phyloP scores from a whole-genome alignment of 2,113 vertebrate genomes.

The Datnioides undecimradiatus region DNA sequence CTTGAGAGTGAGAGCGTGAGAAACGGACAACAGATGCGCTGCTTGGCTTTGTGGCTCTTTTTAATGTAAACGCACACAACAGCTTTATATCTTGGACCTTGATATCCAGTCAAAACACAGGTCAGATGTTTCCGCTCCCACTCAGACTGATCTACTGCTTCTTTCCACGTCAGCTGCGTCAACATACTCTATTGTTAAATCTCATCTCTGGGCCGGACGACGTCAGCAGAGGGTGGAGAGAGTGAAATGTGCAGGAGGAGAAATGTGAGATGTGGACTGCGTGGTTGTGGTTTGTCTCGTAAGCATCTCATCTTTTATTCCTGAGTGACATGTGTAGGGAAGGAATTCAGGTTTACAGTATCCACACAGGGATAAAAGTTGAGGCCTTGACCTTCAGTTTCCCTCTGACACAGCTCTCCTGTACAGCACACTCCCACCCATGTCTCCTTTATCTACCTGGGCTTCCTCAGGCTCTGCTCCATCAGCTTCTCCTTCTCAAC shows the following conservation, averaged over 20 bases:
- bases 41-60: conserved; percentile 8
- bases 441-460: conserved; percentile 52
- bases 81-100: background rate
- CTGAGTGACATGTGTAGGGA: conserved; percentile 64
- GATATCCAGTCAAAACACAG: conserved; percentile 43
- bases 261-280: conserved; percentile 29
- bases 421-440: conserved; percentile 12
- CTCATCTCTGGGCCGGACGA: background rate
- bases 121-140: conserved; percentile 46
- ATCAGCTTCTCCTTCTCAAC: conserved; percentile 51
- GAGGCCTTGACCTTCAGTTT: conserved; percentile 56
- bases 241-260: conserved; percentile 9
- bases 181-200: background rate
- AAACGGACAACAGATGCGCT: background rate
- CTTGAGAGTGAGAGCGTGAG: conserved; percentile 10
- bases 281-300: conserved; percentile 57
- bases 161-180: conserved; percentile 26
- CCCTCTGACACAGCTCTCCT: conserved; percentile 57
- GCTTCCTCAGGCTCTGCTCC: conserved; percentile 41
- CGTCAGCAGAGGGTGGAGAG: conserved; percentile 17
- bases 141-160: conserved; percentile 26
- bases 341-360: conserved; percentile 31
- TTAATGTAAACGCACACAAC: conserved; percentile 14
- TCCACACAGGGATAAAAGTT: conserved; percentile 14
- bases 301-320: conserved; percentile 67